phyloP scores from a whole-genome alignment of 1,140 invertebrate species.

The Drosophila saltans region DNA sequence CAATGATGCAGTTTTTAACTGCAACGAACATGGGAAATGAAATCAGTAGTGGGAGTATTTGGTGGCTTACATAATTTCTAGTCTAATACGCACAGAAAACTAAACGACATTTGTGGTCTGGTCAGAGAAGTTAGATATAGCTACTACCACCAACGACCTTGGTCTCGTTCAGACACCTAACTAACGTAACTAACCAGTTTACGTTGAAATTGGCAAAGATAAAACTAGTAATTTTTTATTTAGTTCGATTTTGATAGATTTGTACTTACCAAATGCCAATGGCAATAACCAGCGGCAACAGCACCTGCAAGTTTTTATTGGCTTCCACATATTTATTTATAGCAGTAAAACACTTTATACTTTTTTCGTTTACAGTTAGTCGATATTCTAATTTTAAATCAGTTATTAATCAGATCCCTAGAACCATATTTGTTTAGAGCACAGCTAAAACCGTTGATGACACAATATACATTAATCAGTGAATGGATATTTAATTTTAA shows the following conservation, averaged over 20 bases:
- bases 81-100: slow-evolving; percentile 41
- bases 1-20: neutral
- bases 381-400: neutral
- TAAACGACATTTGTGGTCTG: slow-evolving; percentile 41
- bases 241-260: slow-evolving; percentile 37
- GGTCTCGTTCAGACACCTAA: slow-evolving; percentile 65
- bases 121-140: neutral
- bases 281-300: slow-evolving; percentile 57
- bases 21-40: neutral
- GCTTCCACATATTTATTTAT: slow-evolving; percentile 37
- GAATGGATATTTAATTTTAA: slow-evolving; percentile 25
- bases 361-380: neutral
- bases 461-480: neutral
- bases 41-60: neutral
- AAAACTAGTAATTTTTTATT: slow-evolving; percentile 52
- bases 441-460: slow-evolving; percentile 36
- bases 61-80: slow-evolving; percentile 63
- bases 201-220: slow-evolving; percentile 33
- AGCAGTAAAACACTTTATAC: neutral
- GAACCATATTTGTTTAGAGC: slow-evolving; percentile 44
- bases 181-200: slow-evolving; percentile 62
- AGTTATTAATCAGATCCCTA: neutral
- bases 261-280: slow-evolving; percentile 78
- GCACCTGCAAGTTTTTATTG: slow-evolving; percentile 27
- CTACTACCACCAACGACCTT: slow-evolving; percentile 51